Base-by-base conservation (phyloP, 1,140 invertebrate genomes). In the Globodera ellingtonae region DNA sequence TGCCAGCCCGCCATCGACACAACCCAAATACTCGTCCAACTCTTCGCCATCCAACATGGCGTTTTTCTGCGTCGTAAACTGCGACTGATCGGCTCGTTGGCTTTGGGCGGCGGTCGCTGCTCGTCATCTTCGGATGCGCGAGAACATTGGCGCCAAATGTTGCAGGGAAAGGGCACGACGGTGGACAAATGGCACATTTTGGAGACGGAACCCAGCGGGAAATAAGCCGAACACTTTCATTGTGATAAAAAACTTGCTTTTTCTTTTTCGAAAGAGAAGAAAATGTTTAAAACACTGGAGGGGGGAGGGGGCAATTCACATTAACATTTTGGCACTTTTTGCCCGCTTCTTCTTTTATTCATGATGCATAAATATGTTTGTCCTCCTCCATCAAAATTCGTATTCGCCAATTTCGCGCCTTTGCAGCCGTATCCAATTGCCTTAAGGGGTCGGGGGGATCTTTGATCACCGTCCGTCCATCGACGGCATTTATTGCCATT, bases 131-230 rank as follows among this genome's bases (percentile, higher is more conserved):
- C 73, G 56, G 73, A 75, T 75, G 75, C 75, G 66, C 75, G 66
- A 35, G 7, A 21, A 65, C 75, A 77, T 77, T 77, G 75, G 75
- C 75, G 69, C 24, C 52, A 77, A 65, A 81, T 80, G 77, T 48
- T 80, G 21, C 52, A 81, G 47, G 80, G 75, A 65, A 72, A 50
- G 65, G 75, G 80, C 18, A 83, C 59, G 15, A 81, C 80, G 15
- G 81, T 81, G 24, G 66, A 70, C 46, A 81, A 81, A 81, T 81
- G 80, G 80, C 80, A 81, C 70, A 24, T 72, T 44, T 4, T 75
- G 21, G 70, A 75, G 21, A 21, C 13, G 59, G 21, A 65, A 3
- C 35, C 35, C 35, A 35, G 3, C 35, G 35, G 35, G 1, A 35
- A 35, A 35, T 35, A 35, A 35, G 35, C 35, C 35, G 3, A 35